Percentiles rank a stretch among this genome's conserved stretches.
Conservation (phyloP, 1,140 invertebrate genomes). For the Drosophila nebulosa region DNA sequence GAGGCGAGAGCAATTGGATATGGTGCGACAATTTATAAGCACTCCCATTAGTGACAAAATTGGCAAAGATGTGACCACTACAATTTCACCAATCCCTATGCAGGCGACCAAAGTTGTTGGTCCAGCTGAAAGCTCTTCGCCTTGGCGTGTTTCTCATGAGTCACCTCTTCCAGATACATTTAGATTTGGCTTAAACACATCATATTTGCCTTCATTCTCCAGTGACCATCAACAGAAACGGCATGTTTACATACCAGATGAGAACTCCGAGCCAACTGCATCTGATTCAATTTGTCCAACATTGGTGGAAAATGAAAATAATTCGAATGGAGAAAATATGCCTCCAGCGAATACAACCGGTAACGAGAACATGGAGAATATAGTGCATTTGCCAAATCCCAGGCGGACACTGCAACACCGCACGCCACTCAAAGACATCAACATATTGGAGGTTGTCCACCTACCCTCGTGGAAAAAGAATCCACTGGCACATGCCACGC, state of each 20-base stretch:
- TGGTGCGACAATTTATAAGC: constrained; percentile 57
- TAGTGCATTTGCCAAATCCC: constrained; percentile 65
- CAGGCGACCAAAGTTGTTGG: background rate
- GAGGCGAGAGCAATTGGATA: constrained; percentile 41
- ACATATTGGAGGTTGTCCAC: constrained; percentile 63
- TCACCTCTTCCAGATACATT: constrained; percentile 56
- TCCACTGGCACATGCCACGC: background rate
- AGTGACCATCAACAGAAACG: constrained; percentile 52
- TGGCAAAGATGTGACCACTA: background rate
- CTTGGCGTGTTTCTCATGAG: constrained; percentile 66
- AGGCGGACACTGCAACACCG: constrained; percentile 51
- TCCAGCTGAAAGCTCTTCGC: constrained; percentile 30
- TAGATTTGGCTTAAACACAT: constrained; percentile 57
- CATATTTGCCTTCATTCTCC: constrained; percentile 69
- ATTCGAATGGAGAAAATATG: constrained; percentile 70
- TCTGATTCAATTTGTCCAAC: constrained; percentile 1
- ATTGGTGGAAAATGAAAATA: constrained; percentile 21
- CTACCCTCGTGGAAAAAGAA: constrained; percentile 67
- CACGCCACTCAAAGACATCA: constrained; percentile 63
- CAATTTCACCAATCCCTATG: constrained; percentile 47
- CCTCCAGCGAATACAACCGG: constrained; percentile 16
- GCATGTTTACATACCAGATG: constrained; percentile 56
- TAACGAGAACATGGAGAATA: constrained; percentile 36
- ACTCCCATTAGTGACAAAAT: constrained; percentile 48
- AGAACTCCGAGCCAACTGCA: background rate